These are phyloP conservation scores for Scylla paramamosain DNA, from an alignment of 1,140 invertebrate genomes.

Conservation along the genomic window DNA sequence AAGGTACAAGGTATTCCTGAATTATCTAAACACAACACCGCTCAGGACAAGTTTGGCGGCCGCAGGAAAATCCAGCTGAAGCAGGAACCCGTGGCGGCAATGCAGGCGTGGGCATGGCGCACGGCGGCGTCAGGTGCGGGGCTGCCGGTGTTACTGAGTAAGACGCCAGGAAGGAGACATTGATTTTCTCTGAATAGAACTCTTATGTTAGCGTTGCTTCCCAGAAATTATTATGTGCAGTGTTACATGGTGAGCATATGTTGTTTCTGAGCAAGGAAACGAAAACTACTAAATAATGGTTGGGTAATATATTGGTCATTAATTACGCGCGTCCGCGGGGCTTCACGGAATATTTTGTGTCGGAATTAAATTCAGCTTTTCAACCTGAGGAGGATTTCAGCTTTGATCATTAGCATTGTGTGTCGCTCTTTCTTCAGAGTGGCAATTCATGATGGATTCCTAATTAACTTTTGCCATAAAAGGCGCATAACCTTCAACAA, in stretches of 20 bases:
- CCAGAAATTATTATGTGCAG: not conserved
- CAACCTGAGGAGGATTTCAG: not conserved
- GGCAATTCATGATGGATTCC: slow-evolving; percentile 2
- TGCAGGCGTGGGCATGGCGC: too few species aligned
- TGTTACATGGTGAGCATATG: not conserved
- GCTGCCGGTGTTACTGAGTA: not conserved
- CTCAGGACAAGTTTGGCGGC: too few species aligned
- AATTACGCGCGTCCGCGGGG: not conserved
- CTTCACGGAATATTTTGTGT: slow-evolving; percentile 7
- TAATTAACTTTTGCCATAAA: slow-evolving; percentile 46
- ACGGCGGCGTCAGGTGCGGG: not conserved
- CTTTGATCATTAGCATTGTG: not conserved
- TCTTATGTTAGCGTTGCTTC: not conserved
- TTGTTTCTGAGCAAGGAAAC: not conserved
- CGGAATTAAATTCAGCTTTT: not conserved
- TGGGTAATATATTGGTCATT: not conserved
- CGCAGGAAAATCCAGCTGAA: too few species aligned
- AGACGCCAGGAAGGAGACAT: not conserved
- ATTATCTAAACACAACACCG: too few species aligned
- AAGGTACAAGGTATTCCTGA: not conserved
- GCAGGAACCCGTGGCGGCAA: too few species aligned
- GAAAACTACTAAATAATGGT: not conserved
- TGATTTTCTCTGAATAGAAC: not conserved
- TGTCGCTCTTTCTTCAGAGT: slow-evolving; percentile 9
- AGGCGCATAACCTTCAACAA: slow-evolving; percentile 16